Percentiles rank a stretch among this genome's conserved stretches.
These are phyloP conservation scores for Mungos mungo DNA, from an alignment of 2,113 vertebrate species.

Conservation along the genomic window DNA sequence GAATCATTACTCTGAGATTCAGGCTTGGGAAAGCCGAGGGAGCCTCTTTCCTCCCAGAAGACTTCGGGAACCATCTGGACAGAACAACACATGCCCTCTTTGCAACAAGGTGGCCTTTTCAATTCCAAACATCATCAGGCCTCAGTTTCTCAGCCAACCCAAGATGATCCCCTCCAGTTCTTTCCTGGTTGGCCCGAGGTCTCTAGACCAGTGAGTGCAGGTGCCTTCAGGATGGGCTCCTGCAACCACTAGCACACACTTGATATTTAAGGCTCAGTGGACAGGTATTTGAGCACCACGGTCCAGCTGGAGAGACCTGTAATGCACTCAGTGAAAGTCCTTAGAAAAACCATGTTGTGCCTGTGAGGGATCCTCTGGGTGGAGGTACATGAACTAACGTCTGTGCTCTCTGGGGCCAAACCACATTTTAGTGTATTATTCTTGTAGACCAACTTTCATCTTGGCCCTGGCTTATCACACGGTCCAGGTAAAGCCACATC, in stretches of 20 bases:
- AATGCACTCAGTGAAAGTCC: background rate
- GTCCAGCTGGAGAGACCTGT: background rate
- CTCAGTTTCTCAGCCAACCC: background rate
- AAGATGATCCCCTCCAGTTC: background rate
- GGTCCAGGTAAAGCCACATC: background rate
- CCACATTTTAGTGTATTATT: background rate
- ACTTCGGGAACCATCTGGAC: background rate
- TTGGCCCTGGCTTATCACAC: background rate
- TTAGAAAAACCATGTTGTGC: too few species aligned
- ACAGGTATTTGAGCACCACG: background rate
- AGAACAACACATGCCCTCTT: background rate
- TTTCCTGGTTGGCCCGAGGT: background rate
- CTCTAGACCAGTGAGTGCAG: background rate
- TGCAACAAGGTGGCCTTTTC: background rate
- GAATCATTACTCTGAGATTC: too few species aligned
- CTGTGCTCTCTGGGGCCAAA: background rate
- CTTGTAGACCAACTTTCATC: background rate
- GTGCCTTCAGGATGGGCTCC: background rate
- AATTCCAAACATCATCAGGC: background rate
- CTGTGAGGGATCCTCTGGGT: background rate
- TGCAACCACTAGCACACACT: background rate
- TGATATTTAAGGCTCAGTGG: background rate
- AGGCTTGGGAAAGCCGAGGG: background rate
- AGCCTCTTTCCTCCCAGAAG: background rate
- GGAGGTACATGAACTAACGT: background rate